These are phyloP conservation scores for Andrena bucephala DNA, from an alignment of 2,888 invertebrate genomes.

Conservation along the genomic window DNA sequence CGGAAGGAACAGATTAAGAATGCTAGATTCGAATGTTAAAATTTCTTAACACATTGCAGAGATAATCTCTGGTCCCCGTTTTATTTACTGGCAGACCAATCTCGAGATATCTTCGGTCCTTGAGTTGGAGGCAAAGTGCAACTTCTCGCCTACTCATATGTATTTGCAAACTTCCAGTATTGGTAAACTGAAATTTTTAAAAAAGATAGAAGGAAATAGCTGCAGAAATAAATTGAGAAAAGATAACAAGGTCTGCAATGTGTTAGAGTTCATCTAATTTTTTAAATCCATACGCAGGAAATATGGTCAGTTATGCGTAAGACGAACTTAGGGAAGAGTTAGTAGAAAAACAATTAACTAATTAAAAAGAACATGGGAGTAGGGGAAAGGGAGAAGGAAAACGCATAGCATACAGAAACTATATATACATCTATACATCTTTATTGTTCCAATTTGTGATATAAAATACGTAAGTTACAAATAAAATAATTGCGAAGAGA, in stretches of 20 bases:
- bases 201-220: not conserved
- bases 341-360: constrained; percentile 4
- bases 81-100: not conserved
- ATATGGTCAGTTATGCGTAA: not conserved
- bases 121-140: not conserved
- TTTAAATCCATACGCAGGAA: no score
- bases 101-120: not conserved
- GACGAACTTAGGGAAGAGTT: not conserved
- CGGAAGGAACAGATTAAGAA: not conserved
- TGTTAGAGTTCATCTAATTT: not conserved
- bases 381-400: not conserved
- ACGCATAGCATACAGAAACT: constrained; percentile 3
- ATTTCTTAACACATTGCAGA: not conserved
- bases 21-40: not conserved
- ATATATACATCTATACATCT: constrained; percentile 18
- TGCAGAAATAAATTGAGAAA: not conserved
- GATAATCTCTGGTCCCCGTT: not conserved
- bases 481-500: constrained; percentile 12
- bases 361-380: not conserved
- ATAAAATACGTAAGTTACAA: constrained; percentile 7
- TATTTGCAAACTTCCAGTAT: no score
- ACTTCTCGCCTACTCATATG: no score
- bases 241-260: not conserved
- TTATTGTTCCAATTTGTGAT: constrained; percentile 31
- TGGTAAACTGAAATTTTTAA: not conserved